Conservation (phyloP, 2,113 vertebrate species). For the Phyllopteryx taeniolatus region DNA sequence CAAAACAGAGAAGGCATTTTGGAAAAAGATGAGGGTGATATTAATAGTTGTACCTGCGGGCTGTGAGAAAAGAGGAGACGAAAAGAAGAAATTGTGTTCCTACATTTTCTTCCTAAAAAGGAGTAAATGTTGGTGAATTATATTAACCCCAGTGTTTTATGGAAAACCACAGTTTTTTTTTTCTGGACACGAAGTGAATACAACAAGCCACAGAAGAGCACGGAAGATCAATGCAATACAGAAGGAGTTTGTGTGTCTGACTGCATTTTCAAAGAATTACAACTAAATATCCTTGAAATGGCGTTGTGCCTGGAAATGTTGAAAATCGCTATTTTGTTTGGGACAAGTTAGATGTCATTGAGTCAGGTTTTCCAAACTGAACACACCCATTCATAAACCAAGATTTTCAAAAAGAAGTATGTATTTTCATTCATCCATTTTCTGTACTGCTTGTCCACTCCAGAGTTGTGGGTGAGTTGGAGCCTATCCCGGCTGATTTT, state of each 20-base stretch:
- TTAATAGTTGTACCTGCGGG: neutral
- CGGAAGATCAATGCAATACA: constrained; percentile 36
- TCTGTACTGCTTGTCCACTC: neutral
- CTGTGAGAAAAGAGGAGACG: neutral
- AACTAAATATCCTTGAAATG: constrained; percentile 42
- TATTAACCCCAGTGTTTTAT: constrained; percentile 26
- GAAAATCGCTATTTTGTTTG: constrained; percentile 18
- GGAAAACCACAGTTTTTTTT: constrained; percentile 1
- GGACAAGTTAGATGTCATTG: constrained; percentile 16
- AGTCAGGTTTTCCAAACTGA: constrained; percentile 8
- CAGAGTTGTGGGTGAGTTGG: neutral
- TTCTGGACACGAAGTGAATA: constrained; percentile 9
- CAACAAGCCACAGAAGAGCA: constrained; percentile 5
- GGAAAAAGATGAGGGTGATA: neutral
- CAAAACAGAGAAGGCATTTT: neutral
- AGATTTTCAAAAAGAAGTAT: neutral
- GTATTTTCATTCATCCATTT: constrained; percentile 1
- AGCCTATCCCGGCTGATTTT: neutral
- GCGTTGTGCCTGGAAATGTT: constrained; percentile 45
- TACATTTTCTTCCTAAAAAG: constrained; percentile 4
- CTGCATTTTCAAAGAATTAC: constrained; percentile 53
- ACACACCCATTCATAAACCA: constrained; percentile 1
- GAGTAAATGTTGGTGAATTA: neutral
- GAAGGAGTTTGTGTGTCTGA: constrained; percentile 41
- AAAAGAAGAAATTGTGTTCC: neutral